phyloP scores from a whole-genome alignment of 2,888 invertebrate genomes.

The Notodonta dromedarius region DNA sequence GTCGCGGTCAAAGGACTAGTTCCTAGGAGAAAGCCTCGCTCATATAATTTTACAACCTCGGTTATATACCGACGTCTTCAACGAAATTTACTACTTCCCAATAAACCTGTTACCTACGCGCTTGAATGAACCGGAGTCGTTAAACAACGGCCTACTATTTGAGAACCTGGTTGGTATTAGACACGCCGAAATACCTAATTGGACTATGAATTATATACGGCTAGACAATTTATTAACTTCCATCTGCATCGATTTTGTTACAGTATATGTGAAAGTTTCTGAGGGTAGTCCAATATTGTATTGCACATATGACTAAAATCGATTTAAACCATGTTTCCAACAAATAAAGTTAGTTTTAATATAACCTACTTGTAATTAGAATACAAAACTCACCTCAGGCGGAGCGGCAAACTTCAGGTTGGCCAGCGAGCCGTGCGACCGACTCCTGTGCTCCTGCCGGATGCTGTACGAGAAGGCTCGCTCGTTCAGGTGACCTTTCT shows the following conservation, averaged over 20 bases:
- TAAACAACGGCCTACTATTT: background rate
- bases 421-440: conserved; percentile 96
- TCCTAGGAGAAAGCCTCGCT: background rate
- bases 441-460: conserved; percentile 95
- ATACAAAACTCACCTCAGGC: conserved; percentile 70
- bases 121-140: background rate
- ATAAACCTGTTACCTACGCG: background rate
- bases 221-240: too few species aligned
- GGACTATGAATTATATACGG: too few species aligned
- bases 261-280: too few species aligned
- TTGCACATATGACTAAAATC: too few species aligned
- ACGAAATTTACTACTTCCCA: background rate
- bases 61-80: background rate
- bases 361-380: too few species aligned
- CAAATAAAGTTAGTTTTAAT: too few species aligned
- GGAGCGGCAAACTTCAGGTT: conserved; percentile 95
- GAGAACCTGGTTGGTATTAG: background rate
- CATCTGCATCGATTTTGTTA: too few species aligned
- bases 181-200: too few species aligned
- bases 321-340: too few species aligned
- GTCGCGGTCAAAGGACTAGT: background rate
- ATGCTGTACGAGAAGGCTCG: conserved; percentile 97
- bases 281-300: too few species aligned
- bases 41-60: background rate
- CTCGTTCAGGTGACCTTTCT: conserved; percentile 96